These are phyloP conservation scores for Acanthurus tractus DNA, from an alignment of 2,797 vertebrate genomes.

Conservation along the genomic window DNA sequence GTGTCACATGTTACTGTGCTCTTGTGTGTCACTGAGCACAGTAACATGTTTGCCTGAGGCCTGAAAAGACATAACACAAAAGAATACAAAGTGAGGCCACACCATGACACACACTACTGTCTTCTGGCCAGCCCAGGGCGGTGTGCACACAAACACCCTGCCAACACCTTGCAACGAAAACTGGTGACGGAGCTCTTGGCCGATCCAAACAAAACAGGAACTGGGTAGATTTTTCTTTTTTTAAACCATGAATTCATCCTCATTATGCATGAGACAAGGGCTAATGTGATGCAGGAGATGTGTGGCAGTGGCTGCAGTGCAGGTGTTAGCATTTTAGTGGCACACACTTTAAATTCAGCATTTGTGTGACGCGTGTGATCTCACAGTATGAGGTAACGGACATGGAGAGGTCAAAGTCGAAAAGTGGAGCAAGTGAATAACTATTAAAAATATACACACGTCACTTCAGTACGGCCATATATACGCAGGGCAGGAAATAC, in stretches of 20 bases:
- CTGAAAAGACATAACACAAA: constrained; percentile 56
- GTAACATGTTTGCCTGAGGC: constrained; percentile 58
- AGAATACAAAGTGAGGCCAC: constrained; percentile 66
- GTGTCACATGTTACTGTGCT: constrained; percentile 49
- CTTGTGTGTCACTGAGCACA: constrained; percentile 58
- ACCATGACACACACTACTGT: constrained; percentile 60
- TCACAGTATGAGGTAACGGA: constrained; percentile 71
- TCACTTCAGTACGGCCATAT: not conserved
- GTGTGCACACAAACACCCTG: constrained; percentile 27
- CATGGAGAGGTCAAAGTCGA: constrained; percentile 22
- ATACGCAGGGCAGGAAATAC: constrained; percentile 10
- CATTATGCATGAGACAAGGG: constrained; percentile 28
- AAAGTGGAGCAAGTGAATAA: constrained; percentile 24
- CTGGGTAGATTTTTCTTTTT: not conserved
- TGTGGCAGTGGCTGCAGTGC: constrained; percentile 38
- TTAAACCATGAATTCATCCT: constrained; percentile 24
- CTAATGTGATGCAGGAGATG: constrained; percentile 23
- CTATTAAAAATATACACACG: constrained; percentile 31
- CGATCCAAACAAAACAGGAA: constrained; percentile 48
- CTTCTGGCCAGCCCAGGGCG: constrained; percentile 31
- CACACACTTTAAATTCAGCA: constrained; percentile 49
- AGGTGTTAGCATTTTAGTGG: constrained; percentile 64
- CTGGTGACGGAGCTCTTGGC: constrained; percentile 16
- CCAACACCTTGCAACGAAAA: constrained; percentile 46
- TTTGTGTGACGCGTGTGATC: constrained; percentile 56